Base-by-base conservation (phyloP, 2,113 vertebrate species). In the Recurvirostra avosetta region DNA sequence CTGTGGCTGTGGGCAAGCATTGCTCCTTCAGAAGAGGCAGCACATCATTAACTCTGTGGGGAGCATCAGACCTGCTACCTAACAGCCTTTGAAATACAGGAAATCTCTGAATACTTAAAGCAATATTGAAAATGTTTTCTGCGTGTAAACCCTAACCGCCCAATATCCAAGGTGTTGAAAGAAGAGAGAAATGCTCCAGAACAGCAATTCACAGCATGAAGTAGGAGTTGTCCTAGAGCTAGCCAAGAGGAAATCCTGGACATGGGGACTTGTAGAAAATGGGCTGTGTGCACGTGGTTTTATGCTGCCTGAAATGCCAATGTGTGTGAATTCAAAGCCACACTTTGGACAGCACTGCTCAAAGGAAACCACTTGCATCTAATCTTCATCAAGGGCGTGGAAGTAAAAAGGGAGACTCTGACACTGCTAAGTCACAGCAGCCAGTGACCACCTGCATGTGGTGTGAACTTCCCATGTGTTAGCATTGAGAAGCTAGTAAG, bases 381-480 rank as follows among this genome's bases (percentile, higher is more conserved):
- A 8, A 2, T 32, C 52, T 49, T 23, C 56, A 29, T 29, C n/a
- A 52, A 32, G 8, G 22, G 10, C 18, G 47, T 59, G 62, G 68
- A 53, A 67, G 73, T 19, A 27, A n/a, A 25, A 38, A 32, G n/a
- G 50, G 61, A 36, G 43, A 17, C 23, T 29, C 36, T 43, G 83
- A 5, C 40, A 6, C 40, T 38, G 55, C n/a, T 8, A 4, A 58
- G 38, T 15, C 45, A 7, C 49, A 62, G 63, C 4, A 34, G 5
- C 4, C 70, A 16, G 67, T 23, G 84, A 15, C 41, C 29, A 26
- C 6, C 0, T 2, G 12, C 20, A 7, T 4, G 17, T 7, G 29
- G n/a, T 66, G 40, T n/a, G 45, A 70, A 21, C 38, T 20, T 20
- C 40, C 43, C 5, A 1, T 1, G 32, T 9, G 11, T 40, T 18